Conservation (phyloP, 2,797 vertebrate species). For the Poecilia gillii region DNA sequence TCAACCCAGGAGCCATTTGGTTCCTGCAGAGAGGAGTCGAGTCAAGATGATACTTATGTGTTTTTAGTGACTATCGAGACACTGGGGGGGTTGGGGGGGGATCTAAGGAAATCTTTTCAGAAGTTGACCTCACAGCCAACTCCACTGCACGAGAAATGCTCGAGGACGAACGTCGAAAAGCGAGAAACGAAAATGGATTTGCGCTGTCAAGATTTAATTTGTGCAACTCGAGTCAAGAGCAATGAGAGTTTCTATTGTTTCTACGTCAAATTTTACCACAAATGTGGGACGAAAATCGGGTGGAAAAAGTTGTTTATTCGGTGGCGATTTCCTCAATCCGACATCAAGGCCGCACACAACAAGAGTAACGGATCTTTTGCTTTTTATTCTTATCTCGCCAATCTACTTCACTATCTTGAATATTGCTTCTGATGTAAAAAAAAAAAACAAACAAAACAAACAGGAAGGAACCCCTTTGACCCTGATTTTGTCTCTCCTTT, state of each 20-base stretch:
- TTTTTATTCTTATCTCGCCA: not conserved
- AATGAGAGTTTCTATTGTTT: not conserved
- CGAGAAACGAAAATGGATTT: constrained; percentile 11
- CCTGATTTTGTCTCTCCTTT: not conserved
- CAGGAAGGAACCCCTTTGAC: not conserved
- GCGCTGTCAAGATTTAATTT: not conserved
- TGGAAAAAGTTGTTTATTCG: not conserved
- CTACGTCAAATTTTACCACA: not conserved
- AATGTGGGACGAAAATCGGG: not conserved
- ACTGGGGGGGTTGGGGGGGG: not conserved
- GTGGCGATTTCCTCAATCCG: not conserved
- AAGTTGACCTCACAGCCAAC: constrained; percentile 29
- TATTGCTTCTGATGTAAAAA: not conserved
- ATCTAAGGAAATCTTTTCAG: constrained; percentile 7
- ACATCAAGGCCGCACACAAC: not conserved
- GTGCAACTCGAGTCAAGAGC: not conserved
- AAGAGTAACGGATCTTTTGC: not conserved
- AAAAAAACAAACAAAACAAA: not conserved
- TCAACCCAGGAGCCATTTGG: constrained; percentile 15
- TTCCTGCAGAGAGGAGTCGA: constrained; percentile 21
- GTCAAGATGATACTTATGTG: constrained; percentile 26
- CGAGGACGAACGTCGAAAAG: constrained; percentile 1
- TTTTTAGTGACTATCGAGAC: constrained; percentile 23
- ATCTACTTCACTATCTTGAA: not conserved
- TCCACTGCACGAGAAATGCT: constrained; percentile 17